phyloP scores from a whole-genome alignment of 2,113 vertebrate genomes.

The Castor canadensis region DNA sequence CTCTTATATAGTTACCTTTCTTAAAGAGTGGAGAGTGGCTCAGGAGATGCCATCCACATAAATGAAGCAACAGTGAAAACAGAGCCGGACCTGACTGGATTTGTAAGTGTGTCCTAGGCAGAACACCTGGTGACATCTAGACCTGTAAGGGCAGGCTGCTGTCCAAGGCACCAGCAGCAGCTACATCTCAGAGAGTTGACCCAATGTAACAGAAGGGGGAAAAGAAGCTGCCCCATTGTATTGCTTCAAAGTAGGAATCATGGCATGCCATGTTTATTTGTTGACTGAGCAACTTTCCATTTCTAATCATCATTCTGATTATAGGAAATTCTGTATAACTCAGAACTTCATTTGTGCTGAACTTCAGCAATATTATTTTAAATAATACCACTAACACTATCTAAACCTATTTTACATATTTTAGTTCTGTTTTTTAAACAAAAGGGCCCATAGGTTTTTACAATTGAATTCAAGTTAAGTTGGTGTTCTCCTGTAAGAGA shows the following conservation, averaged over 20 bases:
- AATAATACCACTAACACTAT: neutral
- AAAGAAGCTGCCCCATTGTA: too few relatives aligned
- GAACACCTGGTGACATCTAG: neutral
- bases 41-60: neutral
- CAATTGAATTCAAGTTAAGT: neutral
- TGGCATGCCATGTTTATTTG: neutral
- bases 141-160: neutral
- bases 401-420: neutral
- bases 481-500: slow-evolving; percentile 45
- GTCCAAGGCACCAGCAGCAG: neutral
- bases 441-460: neutral
- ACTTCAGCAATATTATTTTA: neutral
- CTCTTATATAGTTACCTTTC: slow-evolving; percentile 26
- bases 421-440: neutral
- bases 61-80: neutral
- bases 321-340: neutral
- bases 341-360: neutral
- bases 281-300: neutral
- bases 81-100: neutral
- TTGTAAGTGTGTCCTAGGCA: neutral
- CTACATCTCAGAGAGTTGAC: rapidly evolving
- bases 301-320: neutral
- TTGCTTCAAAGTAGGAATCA: neutral
- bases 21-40: neutral
- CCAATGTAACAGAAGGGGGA: neutral